Evolutionary conservation across 2,113 vertebrate genomes (phyloP).

Genomic region (Scortum barcoo): DNA sequence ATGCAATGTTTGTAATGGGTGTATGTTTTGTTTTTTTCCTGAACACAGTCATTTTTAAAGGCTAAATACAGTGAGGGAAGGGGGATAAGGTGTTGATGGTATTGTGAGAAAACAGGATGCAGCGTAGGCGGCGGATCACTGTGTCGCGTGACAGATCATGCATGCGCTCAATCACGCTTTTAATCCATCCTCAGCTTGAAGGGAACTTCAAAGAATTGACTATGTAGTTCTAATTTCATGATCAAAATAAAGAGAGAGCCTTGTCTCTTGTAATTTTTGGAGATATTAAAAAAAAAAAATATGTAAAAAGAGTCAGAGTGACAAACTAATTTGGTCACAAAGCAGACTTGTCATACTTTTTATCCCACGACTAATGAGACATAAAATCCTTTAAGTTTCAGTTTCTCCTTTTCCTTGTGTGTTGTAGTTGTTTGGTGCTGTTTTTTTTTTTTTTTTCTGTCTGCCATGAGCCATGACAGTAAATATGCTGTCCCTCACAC

Average conservation of each 20-base stretch:
- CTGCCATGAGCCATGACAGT: neutral
- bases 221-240: neutral
- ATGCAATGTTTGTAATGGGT: conserved; percentile 35
- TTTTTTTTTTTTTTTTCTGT: neutral
- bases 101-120: conserved; percentile 16
- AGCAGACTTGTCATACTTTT: neutral
- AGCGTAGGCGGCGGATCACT: conserved; percentile 26
- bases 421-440: neutral
- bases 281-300: neutral
- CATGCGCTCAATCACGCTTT: neutral
- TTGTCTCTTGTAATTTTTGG: neutral
- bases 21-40: conserved; percentile 6
- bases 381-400: neutral
- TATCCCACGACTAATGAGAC: neutral
- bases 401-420: no score
- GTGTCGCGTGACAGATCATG: conserved; percentile 13
- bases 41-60: conserved; percentile 19
- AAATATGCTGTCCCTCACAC: neutral
- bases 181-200: neutral
- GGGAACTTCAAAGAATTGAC: neutral
- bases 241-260: neutral
- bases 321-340: neutral
- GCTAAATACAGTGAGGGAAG: neutral
- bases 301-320: no score
- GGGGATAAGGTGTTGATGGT: conserved; percentile 2